Conservation (phyloP, 2,113 vertebrate genomes). For the Poicephalus meyeri region DNA sequence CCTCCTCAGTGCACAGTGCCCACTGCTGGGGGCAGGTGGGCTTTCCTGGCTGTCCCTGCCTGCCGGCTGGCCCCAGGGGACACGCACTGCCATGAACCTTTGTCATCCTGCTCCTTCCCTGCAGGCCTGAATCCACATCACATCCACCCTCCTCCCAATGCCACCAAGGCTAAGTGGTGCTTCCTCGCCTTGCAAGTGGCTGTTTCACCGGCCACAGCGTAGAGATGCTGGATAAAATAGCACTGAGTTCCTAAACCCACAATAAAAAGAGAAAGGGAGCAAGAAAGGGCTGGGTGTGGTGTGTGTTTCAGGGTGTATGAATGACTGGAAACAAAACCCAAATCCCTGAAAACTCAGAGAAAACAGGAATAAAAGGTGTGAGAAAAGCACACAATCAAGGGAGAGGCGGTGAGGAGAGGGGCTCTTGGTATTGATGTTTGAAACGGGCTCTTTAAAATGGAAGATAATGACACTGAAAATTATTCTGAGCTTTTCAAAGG, state of each 20-base stretch:
- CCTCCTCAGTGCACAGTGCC: accelerated
- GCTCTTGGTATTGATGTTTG: conserved; percentile 61
- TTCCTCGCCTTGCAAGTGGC: neutral
- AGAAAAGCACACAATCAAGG: conserved; percentile 26
- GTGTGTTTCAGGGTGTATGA: neutral
- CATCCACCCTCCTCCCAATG: neutral
- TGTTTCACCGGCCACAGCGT: neutral
- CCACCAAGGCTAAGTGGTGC: accelerated
- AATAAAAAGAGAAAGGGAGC: neutral
- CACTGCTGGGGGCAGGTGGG: neutral
- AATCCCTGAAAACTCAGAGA: conserved; percentile 8
- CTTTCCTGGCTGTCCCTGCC: neutral
- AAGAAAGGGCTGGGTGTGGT: neutral
- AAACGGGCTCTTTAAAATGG: conserved; percentile 75
- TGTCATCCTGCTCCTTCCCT: neutral
- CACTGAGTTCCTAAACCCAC: neutral
- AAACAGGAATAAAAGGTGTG: conserved; percentile 46
- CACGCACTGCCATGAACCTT: neutral
- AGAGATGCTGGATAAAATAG: neutral
- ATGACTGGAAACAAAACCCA: neutral
- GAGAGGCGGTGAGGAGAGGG: neutral
- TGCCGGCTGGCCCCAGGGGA: accelerated
- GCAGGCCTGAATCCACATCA: neutral
- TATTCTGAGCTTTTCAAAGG: conserved; percentile 81
- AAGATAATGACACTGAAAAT: conserved; percentile 79